Conservation (phyloP, 2,888 invertebrate species). For the Incurvaria masculella region DNA sequence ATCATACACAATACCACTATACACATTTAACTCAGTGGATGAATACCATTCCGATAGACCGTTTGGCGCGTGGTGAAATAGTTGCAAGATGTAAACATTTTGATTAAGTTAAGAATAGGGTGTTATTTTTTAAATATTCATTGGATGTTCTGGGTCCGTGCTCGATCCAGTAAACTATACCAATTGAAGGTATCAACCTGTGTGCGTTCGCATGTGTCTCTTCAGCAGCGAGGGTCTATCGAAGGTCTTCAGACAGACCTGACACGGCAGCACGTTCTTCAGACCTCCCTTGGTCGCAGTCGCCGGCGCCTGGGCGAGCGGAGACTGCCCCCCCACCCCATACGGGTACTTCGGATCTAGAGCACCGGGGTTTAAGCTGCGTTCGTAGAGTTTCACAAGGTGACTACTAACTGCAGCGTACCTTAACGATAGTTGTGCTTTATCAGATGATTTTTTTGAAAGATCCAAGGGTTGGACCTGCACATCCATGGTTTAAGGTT, state of each 20-base stretch:
- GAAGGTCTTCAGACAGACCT: constrained; percentile 64
- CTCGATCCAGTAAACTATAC: neutral
- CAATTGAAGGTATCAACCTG: constrained; percentile 40
- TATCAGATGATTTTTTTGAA: constrained; percentile 29
- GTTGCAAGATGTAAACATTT: neutral
- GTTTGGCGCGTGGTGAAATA: no score
- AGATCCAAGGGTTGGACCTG: constrained; percentile 46
- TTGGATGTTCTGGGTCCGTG: neutral
- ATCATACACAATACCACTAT: no score
- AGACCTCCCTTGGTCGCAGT: constrained; percentile 2
- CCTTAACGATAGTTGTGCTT: constrained; percentile 26
- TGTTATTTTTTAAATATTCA: no score
- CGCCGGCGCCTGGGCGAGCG: neutral
- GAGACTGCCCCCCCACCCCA: neutral
- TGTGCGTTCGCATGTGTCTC: constrained; percentile 66
- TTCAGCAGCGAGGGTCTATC: constrained; percentile 66
- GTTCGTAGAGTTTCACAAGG: constrained; percentile 38
- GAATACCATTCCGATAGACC: no score
- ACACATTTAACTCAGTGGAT: no score
- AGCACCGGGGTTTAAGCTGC: constrained; percentile 26
- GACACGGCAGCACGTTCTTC: constrained; percentile 52
- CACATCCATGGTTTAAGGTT: constrained; percentile 24
- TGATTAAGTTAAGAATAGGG: neutral
- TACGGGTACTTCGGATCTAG: neutral
- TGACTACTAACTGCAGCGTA: constrained; percentile 41